Evolutionary conservation across 2,797 vertebrate genomes (phyloP), one percentile per base, ranked within the genome.

Genomic region (Odontamblyopus rebecca): DNA sequence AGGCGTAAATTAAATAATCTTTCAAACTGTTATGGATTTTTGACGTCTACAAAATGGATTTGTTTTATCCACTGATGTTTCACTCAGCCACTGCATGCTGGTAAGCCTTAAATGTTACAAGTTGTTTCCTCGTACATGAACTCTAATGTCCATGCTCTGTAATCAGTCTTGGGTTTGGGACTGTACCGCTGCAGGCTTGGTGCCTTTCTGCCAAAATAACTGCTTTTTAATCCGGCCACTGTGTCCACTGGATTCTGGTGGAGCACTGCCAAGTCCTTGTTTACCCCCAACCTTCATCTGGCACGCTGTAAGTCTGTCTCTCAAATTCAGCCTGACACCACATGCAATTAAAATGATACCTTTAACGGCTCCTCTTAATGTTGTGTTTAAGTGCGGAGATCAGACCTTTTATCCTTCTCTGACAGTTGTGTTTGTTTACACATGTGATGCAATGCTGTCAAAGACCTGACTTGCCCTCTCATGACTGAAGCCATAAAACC

Each of bases 321-420:
- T 77, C 79, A 86, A 80, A 86, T 86, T 75, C 83, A 80, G 82
- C 72, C 69, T 54, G 63, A 81, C 82, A 79, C 74, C 23, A 79
- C 60, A 73, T 79, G 85, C 83, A 88, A 88, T 91, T 89, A 87
- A 90, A 87, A 92, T 82, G 77, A 90, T 92, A 93, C 89, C 84
- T 90, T 87, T 86, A 80, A 78, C 81, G 83, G 82, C 68, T 62
- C 59, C 73, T 79, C 78, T 13, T 48, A 48, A 15, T 15, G 56
- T 65, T 69, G 75, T 73, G 73, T 65, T 69, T 75, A 73, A 78
- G 72, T 73, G 72, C 61, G 16, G 23, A 27, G 41, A 48, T 48
- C 26, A 65, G 13, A 48, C 23, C 23, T 44, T 27, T 65, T 65
- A 23, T 50, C 63, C 23, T n/a, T 44, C 3, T 13, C 12, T 41